These are phyloP conservation scores for Margaritifera margaritifera DNA, from an alignment of 2,888 invertebrate species.

Conservation along the genomic window DNA sequence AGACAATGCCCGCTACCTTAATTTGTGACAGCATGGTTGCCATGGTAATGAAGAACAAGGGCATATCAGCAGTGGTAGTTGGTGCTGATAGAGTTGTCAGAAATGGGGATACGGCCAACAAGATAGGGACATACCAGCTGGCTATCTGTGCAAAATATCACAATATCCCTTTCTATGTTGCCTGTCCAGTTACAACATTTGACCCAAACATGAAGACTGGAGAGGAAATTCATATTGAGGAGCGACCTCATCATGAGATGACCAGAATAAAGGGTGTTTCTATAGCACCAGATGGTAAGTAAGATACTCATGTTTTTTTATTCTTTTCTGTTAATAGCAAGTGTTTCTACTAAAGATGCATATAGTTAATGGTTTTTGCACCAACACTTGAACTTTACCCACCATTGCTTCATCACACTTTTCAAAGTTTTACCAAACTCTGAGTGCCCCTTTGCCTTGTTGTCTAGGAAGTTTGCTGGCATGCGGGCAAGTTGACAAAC, in stretches of 20 bases:
- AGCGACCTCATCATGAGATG: constrained; percentile 92
- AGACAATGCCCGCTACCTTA: constrained; percentile 87
- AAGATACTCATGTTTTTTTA: constrained; percentile 13
- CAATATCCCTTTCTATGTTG: constrained; percentile 94
- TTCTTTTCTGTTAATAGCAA: not conserved
- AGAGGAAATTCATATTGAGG: constrained; percentile 92
- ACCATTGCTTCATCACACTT: too few species aligned
- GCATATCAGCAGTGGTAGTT: constrained; percentile 93
- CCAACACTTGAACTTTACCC: too few species aligned
- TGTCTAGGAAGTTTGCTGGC: too few species aligned
- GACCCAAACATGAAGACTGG: constrained; percentile 87
- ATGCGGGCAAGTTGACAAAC: too few species aligned
- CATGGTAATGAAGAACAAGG: constrained; percentile 87
- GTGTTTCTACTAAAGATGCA: not conserved
- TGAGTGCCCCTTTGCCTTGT: too few species aligned
- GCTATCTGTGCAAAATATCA: constrained; percentile 94
- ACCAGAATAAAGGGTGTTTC: constrained; percentile 89
- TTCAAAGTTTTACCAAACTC: too few species aligned
- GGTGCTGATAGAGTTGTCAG: constrained; percentile 96
- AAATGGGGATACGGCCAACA: constrained; percentile 99
- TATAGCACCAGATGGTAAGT: constrained; percentile 91
- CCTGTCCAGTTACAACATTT: constrained; percentile 92
- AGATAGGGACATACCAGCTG: constrained; percentile 88
- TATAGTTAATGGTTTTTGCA: too few species aligned
- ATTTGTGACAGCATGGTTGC: constrained; percentile 97